Percentiles rank a stretch among this genome's conserved stretches.
phyloP scores from a whole-genome alignment of 2,113 vertebrate genomes.

The Ptilonorhynchus violaceus region DNA sequence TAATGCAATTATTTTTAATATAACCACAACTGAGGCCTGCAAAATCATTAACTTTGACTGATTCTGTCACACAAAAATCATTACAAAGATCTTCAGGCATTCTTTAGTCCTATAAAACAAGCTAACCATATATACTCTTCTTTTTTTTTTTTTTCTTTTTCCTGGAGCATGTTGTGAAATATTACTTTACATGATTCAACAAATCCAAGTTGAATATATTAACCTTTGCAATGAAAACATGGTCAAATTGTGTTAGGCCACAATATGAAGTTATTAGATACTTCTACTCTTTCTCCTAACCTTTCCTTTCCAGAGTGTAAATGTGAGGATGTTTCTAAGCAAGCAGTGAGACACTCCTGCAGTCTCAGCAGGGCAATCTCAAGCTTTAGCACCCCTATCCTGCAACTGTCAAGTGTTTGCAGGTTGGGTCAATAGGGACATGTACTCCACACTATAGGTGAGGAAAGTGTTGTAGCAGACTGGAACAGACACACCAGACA shows the following conservation, averaged over 20 bases:
- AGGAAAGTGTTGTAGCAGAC: neutral
- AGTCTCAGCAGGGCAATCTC: neutral
- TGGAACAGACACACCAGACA: neutral
- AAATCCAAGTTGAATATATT: constrained; percentile 3
- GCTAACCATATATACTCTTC: neutral
- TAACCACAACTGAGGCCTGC: neutral
- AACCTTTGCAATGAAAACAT: constrained; percentile 19
- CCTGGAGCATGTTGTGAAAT: neutral
- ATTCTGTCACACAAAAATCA: constrained; percentile 13
- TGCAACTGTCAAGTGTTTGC: neutral
- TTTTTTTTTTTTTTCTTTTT: too few species aligned
- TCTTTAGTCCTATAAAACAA: neutral
- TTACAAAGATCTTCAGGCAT: neutral
- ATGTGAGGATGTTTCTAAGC: neutral
- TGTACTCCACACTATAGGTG: neutral
- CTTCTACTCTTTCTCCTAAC: neutral
- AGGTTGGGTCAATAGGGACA: neutral
- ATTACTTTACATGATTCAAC: neutral
- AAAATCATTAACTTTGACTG: constrained; percentile 30
- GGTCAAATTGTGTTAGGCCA: neutral
- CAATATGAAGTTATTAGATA: neutral
- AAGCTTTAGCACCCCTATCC: neutral
- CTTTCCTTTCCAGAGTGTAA: neutral
- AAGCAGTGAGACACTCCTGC: neutral
- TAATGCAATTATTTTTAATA: constrained; percentile 50